Base-by-base conservation (phyloP, 2,797 vertebrate species). In the Thaleichthys pacificus region DNA sequence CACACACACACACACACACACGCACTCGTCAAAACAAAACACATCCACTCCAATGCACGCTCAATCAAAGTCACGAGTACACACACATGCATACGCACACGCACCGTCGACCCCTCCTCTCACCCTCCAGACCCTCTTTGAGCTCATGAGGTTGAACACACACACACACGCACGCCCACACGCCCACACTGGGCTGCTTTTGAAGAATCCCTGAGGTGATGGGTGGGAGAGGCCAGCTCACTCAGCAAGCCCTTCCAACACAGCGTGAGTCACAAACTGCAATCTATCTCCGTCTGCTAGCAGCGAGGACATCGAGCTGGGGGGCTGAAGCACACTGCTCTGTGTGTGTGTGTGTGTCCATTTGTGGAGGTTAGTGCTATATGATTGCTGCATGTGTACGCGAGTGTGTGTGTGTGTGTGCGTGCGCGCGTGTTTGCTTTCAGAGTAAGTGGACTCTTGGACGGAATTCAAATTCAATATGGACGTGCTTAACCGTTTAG, bases 261-360 rank as follows among this genome's bases (percentile, higher is more conserved):
- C 84, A 78, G 78, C 88, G 87, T 88, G 87, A 89, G 78, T 89
- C 88, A 88, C 82, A 83, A 74, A 51, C 77, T 47, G 73, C 78
- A 82, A 87, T 88, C 87, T 81, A 84, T 88, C 84, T 84, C 79
- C 76, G 56, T 66, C 77, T 70, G 56, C 68, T 35, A 21, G 84
- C 73, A 79, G 78, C 71, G 73, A 75, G 71, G 77, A 82, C 78
- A 68, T 5, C 68, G 42, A 61, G 71, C 75, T 68, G 64, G 0
- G 82, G 72, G 82, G 82, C 76, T 0, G 21, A 81, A 76, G 56
- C 72, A 75, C 78, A 75, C 28, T 24, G 26, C 26, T 26, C 47
- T 9, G 14, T 7, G 28, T n/a, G 54, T 69, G 9, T 7, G 54
- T 28, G 54, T 57, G 56, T 57, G 42, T 47, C 38, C 2, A 11